These are phyloP conservation scores for Lathamus discolor DNA, from an alignment of 2,113 vertebrate species.

Conservation along the genomic window DNA sequence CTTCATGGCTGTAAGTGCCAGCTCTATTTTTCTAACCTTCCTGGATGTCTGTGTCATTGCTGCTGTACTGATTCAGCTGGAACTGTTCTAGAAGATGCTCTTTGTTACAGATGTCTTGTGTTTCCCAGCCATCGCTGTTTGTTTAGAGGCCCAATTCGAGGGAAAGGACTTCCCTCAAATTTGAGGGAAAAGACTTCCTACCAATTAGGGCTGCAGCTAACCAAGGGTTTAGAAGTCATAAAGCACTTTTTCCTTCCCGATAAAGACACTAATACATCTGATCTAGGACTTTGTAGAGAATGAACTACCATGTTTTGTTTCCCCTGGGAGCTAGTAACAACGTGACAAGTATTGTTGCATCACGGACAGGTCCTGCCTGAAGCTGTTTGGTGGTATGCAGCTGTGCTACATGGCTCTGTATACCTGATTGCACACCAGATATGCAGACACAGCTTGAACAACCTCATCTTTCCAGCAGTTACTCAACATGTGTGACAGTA, in stretches of 20 bases:
- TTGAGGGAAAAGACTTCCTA: no score
- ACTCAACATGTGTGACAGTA: not conserved
- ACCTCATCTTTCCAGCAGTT: not conserved
- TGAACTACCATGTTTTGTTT: not conserved
- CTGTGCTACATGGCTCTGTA: fast-evolving
- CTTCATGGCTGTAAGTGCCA: not conserved
- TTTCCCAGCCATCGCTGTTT: not conserved
- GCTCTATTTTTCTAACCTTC: not conserved
- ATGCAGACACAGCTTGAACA: not conserved
- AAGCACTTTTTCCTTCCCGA: not conserved
- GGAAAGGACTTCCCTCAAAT: no score
- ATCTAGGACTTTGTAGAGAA: not conserved
- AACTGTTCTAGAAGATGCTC: not conserved
- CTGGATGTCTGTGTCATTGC: not conserved
- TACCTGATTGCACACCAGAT: not conserved
- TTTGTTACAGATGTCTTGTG: not conserved
- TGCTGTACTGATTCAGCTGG: not conserved
- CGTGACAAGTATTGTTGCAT: not conserved
- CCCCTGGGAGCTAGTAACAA: not conserved
- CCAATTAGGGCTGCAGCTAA: not conserved
- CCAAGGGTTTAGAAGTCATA: not conserved
- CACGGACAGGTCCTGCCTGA: not conserved
- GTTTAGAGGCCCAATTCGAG: not conserved
- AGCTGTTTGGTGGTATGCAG: not conserved
- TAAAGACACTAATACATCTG: not conserved